Percentiles rank a stretch among this genome's conserved stretches.
Conservation (phyloP, 1,140 invertebrate species). For the Drosophila oshimai region DNA sequence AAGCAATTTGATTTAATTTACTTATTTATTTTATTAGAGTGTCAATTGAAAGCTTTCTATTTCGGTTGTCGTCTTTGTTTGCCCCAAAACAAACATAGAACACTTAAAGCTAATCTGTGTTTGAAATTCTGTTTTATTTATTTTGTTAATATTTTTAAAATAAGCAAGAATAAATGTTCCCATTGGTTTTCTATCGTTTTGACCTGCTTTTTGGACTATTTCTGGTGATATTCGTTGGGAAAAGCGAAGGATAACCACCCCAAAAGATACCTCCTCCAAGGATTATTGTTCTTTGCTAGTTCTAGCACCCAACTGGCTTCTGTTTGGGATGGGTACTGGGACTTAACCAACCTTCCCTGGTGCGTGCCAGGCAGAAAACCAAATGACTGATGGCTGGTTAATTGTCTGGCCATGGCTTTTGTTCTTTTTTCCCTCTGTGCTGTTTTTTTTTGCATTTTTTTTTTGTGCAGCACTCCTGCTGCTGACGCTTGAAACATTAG, state of each 20-base stretch:
- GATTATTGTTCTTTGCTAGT: slow-evolving; percentile 21
- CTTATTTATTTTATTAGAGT: slow-evolving; percentile 16
- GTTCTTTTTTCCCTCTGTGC: slow-evolving; percentile 37
- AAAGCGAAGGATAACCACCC: slow-evolving; percentile 19
- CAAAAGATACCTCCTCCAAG: neutral
- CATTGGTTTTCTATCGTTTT: slow-evolving; percentile 1
- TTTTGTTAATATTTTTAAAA: neutral
- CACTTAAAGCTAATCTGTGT: neutral
- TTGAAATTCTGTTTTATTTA: slow-evolving; percentile 3
- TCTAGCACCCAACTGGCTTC: slow-evolving; percentile 22
- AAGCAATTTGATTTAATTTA: slow-evolving; percentile 26
- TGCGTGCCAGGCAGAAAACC: slow-evolving; percentile 57
- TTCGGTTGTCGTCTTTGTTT: too few species aligned
- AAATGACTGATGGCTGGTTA: slow-evolving; percentile 80
- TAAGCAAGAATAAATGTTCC: neutral
- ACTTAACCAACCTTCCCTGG: slow-evolving; percentile 27
- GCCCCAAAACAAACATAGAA: neutral
- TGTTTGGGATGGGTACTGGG: slow-evolving; percentile 6
- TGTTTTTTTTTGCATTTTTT: slow-evolving; percentile 1
- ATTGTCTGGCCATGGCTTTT: slow-evolving; percentile 77
- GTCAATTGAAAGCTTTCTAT: slow-evolving; percentile 14
- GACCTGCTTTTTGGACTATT: slow-evolving; percentile 16
- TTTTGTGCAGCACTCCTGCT: slow-evolving; percentile 51
- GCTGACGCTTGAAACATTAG: slow-evolving; percentile 73
- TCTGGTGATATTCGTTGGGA: slow-evolving; percentile 22